Conservation (phyloP, 2,113 vertebrate species). For the Oryzias javanicus region DNA sequence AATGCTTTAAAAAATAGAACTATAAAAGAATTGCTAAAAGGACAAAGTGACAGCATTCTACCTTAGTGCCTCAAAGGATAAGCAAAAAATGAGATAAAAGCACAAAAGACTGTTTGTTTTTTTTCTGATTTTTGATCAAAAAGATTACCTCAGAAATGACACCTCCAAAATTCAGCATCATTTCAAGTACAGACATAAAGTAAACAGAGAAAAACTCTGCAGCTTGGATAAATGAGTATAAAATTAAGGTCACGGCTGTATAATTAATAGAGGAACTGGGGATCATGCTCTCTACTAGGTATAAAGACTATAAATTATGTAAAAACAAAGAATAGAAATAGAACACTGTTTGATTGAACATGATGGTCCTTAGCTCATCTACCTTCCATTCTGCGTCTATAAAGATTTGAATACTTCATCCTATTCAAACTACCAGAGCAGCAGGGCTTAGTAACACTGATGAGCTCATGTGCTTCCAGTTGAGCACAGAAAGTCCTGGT, state of each 20-base stretch:
- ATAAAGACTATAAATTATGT: not conserved
- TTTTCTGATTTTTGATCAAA: slow-evolving; percentile 1
- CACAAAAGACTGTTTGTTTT: slow-evolving; percentile 1
- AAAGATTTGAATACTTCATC: slow-evolving; percentile 50
- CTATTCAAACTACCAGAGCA: slow-evolving; percentile 29
- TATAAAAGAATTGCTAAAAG: slow-evolving; percentile 14
- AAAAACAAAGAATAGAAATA: slow-evolving; percentile 1
- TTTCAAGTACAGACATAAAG: not conserved
- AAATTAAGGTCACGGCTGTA: slow-evolving; percentile 31
- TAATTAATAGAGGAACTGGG: slow-evolving; percentile 17
- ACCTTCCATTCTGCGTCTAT: slow-evolving; percentile 4
- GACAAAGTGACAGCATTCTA: slow-evolving; percentile 26
- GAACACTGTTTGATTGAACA: slow-evolving; percentile 15
- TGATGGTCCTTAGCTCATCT: slow-evolving; percentile 22
- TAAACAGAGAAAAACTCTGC: slow-evolving; percentile 18
- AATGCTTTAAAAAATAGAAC: slow-evolving; percentile 24
- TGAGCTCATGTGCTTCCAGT: slow-evolving; percentile 19
- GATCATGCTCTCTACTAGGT: slow-evolving; percentile 1
- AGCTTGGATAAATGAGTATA: slow-evolving; percentile 9
- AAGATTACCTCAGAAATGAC: not conserved
- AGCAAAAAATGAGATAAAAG: not conserved
- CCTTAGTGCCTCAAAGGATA: slow-evolving; percentile 39
- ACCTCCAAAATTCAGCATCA: not conserved
- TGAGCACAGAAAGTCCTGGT: slow-evolving; percentile 8
- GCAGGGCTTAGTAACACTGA: slow-evolving; percentile 10